A percentile compares a stretch with the other conserved stretches of the same genome.
Evolutionary conservation across 2,797 vertebrate species (phyloP).

Genomic region (Acanthornis magna): DNA sequence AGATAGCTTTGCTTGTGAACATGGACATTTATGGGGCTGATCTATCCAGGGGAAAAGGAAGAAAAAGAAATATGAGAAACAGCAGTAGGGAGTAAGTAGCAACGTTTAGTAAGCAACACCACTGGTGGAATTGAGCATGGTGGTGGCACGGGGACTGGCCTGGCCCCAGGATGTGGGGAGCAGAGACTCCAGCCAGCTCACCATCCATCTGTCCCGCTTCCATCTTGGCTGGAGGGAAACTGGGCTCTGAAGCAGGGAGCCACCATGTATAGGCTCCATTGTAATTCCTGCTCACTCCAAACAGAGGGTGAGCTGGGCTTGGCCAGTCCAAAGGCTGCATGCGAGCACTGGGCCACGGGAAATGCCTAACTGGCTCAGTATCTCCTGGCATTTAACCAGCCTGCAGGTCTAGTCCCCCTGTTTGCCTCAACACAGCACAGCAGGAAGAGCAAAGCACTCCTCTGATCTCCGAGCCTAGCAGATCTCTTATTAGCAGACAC

Average conservation of each 20-base stretch:
- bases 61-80: neutral
- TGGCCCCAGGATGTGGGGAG: neutral
- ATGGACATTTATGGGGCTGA: fast-evolving
- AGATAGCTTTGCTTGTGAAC: neutral
- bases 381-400: neutral
- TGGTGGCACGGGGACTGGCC: neutral
- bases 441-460: neutral
- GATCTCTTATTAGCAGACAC: neutral
- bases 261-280: neutral
- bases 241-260: neutral
- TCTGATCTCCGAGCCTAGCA: neutral
- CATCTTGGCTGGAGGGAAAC: neutral
- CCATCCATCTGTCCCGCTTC: neutral
- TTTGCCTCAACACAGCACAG: neutral
- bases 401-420: neutral
- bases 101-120: neutral
- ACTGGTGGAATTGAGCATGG: fast-evolving
- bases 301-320: neutral
- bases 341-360: fast-evolving
- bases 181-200: neutral
- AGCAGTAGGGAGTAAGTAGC: neutral
- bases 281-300: neutral
- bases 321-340: neutral
- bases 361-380: neutral
- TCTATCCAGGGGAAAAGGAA: neutral